Conservation (phyloP, 23 tunicate species). For the Trididemnum nubilum region DNA sequence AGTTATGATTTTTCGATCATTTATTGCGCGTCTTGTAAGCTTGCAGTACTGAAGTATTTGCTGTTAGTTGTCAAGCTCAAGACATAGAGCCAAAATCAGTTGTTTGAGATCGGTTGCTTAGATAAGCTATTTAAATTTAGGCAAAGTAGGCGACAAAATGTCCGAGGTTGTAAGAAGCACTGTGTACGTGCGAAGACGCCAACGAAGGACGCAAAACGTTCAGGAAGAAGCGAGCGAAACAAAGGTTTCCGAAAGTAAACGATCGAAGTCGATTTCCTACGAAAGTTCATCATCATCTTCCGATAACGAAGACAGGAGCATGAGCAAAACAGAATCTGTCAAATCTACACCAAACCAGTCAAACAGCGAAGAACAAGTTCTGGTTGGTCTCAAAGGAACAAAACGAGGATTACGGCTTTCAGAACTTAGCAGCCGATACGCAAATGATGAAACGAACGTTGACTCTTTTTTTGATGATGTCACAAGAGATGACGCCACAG, state of each 20-base stretch:
- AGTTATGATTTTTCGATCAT: not conserved
- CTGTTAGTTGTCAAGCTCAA: not conserved
- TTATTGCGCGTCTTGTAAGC: not conserved
- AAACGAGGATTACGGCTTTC: not conserved
- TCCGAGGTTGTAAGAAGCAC: constrained; percentile 17
- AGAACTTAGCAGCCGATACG: constrained; percentile 25
- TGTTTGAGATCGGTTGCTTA: not conserved
- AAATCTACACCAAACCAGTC: not conserved
- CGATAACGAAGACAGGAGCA: not conserved
- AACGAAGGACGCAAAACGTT: not conserved
- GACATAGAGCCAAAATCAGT: too few species aligned
- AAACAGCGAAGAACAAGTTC: not conserved
- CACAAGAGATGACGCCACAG: not conserved
- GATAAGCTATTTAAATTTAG: not conserved
- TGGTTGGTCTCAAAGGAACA: not conserved
- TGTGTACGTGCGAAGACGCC: not conserved
- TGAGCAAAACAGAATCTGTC: not conserved
- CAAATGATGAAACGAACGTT: not conserved
- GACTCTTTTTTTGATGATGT: not conserved
- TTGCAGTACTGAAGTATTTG: not conserved
- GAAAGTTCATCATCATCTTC: constrained; percentile 4
- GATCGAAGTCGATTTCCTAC: not conserved
- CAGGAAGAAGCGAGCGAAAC: not conserved
- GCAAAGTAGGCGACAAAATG: not conserved
- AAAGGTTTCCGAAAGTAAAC: not conserved